phyloP scores from a whole-genome alignment of 92 coral and sea anemone species.

The Epizoanthus illoricatus region DNA sequence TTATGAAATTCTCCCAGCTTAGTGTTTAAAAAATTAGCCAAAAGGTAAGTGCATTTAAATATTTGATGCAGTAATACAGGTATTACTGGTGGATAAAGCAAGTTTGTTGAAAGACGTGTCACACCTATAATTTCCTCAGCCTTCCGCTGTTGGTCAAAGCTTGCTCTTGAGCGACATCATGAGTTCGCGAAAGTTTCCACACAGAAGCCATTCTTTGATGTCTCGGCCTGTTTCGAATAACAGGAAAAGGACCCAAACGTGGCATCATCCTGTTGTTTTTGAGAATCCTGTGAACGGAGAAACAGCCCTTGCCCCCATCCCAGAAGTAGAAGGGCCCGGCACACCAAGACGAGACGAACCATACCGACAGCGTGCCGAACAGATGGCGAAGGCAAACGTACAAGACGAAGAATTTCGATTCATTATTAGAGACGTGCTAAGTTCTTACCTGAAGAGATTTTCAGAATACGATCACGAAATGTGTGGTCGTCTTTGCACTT shows the following conservation, averaged over 20 bases:
- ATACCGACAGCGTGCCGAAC: not conserved
- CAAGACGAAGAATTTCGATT: conserved; percentile 61
- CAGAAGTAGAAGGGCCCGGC: not conserved
- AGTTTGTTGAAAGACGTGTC: too few relatives aligned
- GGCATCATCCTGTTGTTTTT: conserved; percentile 7
- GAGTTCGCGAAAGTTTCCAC: conserved; percentile 11
- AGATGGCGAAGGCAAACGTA: conserved; percentile 25
- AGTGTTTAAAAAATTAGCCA: too few relatives aligned
- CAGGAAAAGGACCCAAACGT: conserved; percentile 19
- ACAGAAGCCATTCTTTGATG: conserved; percentile 19
- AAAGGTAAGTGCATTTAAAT: too few relatives aligned
- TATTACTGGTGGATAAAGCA: too few relatives aligned
- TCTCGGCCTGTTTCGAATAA: not conserved
- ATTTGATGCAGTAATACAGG: too few relatives aligned
- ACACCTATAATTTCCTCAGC: too few relatives aligned
- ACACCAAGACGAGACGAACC: not conserved
- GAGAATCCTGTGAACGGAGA: conserved; percentile 3
- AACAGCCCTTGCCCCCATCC: conserved; percentile 27
- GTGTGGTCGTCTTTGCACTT: conserved; percentile 56
- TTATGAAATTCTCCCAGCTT: too few relatives aligned
- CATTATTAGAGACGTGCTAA: conserved; percentile 60
- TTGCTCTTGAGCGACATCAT: not conserved
- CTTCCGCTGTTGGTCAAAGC: too few relatives aligned
- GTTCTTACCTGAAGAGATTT: conserved; percentile 65
- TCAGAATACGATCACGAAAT: conserved; percentile 60